Conservation (phyloP, 2,113 vertebrate genomes). For the Atrichornis clamosus region DNA sequence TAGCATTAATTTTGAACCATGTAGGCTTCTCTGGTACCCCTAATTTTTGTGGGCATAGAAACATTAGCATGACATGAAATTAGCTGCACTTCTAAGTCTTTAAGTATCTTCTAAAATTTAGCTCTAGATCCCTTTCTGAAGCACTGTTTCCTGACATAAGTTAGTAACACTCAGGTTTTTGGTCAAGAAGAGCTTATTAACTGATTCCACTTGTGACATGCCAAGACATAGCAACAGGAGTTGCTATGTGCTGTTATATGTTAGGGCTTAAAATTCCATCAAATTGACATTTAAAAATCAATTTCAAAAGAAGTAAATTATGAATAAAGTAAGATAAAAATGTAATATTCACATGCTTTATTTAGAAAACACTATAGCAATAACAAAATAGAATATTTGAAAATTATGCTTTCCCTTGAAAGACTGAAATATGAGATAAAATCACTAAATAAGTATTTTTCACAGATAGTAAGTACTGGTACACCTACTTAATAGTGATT, state of each 20-base stretch:
- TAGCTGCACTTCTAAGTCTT: background rate
- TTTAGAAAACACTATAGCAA: background rate
- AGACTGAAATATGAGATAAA: background rate
- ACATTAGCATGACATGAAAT: background rate
- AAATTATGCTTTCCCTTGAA: background rate
- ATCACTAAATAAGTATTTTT: background rate
- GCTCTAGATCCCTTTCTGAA: background rate
- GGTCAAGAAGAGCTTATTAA: background rate
- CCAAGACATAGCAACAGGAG: background rate
- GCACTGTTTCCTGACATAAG: background rate
- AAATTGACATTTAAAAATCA: background rate
- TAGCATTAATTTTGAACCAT: background rate
- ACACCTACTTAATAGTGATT: background rate
- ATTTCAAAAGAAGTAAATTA: background rate
- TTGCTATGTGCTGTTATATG: background rate
- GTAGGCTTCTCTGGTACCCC: background rate
- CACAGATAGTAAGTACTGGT: background rate
- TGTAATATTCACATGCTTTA: background rate
- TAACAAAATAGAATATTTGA: background rate
- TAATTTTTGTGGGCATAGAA: background rate
- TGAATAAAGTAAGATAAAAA: background rate
- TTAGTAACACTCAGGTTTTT: background rate
- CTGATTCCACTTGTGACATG: background rate
- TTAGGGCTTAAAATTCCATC: background rate
- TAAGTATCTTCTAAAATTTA: background rate